These are phyloP conservation scores for Sebastes kiyomatsui DNA, from an alignment of 2,797 vertebrate species.

Conservation along the genomic window DNA sequence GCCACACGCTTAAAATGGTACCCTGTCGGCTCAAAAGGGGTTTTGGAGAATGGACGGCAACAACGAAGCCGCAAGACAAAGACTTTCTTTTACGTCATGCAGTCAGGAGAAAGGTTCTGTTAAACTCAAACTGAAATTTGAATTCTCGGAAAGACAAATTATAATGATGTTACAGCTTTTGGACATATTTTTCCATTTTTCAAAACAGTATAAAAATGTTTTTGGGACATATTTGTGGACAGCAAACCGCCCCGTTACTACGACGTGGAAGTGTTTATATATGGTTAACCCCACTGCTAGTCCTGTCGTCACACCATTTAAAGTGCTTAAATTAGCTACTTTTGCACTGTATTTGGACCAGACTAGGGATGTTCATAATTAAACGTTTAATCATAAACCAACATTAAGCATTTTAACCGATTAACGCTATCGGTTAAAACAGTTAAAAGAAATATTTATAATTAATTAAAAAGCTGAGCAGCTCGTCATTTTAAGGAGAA, in stretches of 20 bases:
- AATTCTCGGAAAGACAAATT: neutral
- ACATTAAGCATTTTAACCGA: too few relatives aligned
- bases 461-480: too few relatives aligned
- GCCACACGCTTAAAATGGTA: constrained; percentile 42
- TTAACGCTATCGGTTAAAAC: too few relatives aligned
- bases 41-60: constrained; percentile 6
- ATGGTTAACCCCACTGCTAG: neutral
- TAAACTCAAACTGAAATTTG: neutral
- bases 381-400: too few relatives aligned
- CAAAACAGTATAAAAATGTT: too few relatives aligned
- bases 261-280: neutral
- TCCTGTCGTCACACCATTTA: neutral
- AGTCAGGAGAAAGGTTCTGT: neutral
- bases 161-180: neutral
- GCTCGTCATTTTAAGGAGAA: too few relatives aligned
- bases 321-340: neutral
- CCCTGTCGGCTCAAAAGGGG: constrained; percentile 14
- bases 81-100: constrained; percentile 22
- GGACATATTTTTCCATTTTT: neutral
- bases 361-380: too few relatives aligned
- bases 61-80: constrained; percentile 15
- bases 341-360: too few relatives aligned
- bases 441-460: too few relatives aligned
- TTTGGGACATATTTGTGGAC: neutral
- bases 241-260: neutral